Conservation (phyloP, 2,113 vertebrate species). For the Platichthys stellatus region DNA sequence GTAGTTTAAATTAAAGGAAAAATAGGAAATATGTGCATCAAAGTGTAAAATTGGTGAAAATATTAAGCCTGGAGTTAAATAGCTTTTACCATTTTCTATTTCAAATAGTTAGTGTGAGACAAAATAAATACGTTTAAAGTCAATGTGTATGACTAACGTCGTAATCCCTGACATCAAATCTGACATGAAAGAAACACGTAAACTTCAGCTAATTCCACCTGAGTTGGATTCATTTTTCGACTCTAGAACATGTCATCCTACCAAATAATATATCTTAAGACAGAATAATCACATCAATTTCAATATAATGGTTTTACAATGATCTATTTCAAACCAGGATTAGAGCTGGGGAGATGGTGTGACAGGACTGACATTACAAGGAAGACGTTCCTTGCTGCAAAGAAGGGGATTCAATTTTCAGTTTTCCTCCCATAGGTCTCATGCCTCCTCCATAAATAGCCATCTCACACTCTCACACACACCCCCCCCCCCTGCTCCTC, state of each 20-base stretch:
- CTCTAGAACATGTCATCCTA: background rate
- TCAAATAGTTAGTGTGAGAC: no score
- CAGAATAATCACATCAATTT: background rate
- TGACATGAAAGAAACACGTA: background rate
- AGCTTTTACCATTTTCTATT: background rate
- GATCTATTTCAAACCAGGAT: background rate
- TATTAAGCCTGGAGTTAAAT: background rate
- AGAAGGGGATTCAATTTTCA: slow-evolving; percentile 12
- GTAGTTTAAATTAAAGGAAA: background rate
- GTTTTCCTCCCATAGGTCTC: slow-evolving; percentile 26
- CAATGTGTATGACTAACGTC: no score
- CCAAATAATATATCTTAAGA: background rate
- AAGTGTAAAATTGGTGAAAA: background rate
- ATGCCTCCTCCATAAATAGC: slow-evolving; percentile 36
- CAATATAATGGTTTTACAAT: background rate
- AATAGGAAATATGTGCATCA: no score
- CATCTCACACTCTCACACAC: slow-evolving; percentile 27
- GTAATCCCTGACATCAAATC: no score
- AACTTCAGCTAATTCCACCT: background rate
- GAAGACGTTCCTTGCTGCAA: slow-evolving; percentile 5
- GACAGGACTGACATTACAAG: background rate
- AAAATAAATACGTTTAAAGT: no score
- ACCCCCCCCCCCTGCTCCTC: slow-evolving; percentile 14
- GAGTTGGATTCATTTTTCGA: background rate
- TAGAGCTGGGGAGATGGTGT: background rate